Percentiles rank a stretch among this genome's conserved stretches.
Conservation (phyloP, 2,888 invertebrate genomes). For the Agrilus mali region DNA sequence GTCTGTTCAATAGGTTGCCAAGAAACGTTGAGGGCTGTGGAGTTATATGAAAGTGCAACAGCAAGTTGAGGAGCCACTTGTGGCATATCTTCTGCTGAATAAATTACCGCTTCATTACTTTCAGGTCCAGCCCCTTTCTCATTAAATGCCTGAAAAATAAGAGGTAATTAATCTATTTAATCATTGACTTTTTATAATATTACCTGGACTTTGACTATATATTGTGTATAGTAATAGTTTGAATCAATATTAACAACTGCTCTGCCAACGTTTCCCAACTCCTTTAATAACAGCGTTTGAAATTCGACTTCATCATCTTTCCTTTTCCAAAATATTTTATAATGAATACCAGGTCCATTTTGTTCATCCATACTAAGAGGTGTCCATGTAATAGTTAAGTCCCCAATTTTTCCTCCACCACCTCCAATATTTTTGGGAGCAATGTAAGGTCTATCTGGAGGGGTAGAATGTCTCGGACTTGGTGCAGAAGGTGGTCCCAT, state of each 20-base stretch:
- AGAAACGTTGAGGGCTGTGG: slow-evolving; percentile 82
- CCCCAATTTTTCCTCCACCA: slow-evolving; percentile 92
- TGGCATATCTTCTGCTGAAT: slow-evolving; percentile 87
- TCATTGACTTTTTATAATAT: slow-evolving; percentile 2
- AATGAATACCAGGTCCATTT: slow-evolving; percentile 81
- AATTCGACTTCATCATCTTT: slow-evolving; percentile 62
- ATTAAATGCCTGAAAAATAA: slow-evolving; percentile 46
- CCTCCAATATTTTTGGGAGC: slow-evolving; percentile 75
- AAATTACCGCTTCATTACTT: slow-evolving; percentile 61
- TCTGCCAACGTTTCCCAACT: slow-evolving; percentile 63
- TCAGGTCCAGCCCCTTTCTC: slow-evolving; percentile 71
- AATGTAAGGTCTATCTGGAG: slow-evolving; percentile 64
- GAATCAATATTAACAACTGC: slow-evolving; percentile 64
- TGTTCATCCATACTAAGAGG: slow-evolving; percentile 66
- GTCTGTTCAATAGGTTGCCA: slow-evolving; percentile 82
- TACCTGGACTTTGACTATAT: slow-evolving; percentile 73
- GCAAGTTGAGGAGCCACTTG: slow-evolving; percentile 79
- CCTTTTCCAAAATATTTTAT: slow-evolving; percentile 80
- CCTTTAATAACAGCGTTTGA: slow-evolving; percentile 55
- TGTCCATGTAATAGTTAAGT: slow-evolving; percentile 83
- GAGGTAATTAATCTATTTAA: not conserved
- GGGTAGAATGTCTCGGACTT: slow-evolving; percentile 76
- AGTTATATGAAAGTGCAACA: slow-evolving; percentile 68
- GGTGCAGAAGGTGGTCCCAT: slow-evolving; percentile 70
- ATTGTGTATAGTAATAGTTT: slow-evolving; percentile 68